Conservation (phyloP, 1,140 invertebrate species). For the Trigoniulus corallinus region DNA sequence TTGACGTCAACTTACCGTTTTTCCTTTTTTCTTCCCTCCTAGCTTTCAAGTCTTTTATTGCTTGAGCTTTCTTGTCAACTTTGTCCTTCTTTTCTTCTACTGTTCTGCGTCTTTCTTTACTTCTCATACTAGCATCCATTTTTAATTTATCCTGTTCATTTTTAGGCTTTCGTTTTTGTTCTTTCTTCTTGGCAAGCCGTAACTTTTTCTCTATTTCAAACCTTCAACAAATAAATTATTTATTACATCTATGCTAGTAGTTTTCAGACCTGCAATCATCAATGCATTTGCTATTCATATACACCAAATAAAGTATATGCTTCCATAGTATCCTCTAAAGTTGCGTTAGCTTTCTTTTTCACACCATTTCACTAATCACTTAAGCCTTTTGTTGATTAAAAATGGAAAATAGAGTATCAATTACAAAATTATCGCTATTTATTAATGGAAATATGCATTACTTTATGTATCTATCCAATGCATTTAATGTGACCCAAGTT, state of each 20-base stretch:
- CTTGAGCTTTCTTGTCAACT: slow-evolving; percentile 73
- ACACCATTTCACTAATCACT: too few species aligned
- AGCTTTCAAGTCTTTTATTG: slow-evolving; percentile 78
- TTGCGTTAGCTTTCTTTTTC: too few species aligned
- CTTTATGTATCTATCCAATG: too few species aligned
- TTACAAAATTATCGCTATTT: too few species aligned
- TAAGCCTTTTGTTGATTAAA: too few species aligned
- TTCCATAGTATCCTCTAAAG: too few species aligned
- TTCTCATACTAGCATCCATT: slow-evolving; percentile 55
- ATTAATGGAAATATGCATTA: too few species aligned
- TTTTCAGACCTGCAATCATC: too few species aligned
- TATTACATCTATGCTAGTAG: slow-evolving; percentile 11
- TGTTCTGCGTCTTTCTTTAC: slow-evolving; percentile 78
- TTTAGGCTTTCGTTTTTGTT: slow-evolving; percentile 40
- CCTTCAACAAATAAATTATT: slow-evolving; percentile 27
- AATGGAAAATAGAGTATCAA: too few species aligned
- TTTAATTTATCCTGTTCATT: slow-evolving; percentile 36
- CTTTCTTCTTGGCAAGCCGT: slow-evolving; percentile 62
- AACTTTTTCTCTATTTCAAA: slow-evolving; percentile 96
- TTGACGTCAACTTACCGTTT: slow-evolving; percentile 18
- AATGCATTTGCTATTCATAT: too few species aligned
- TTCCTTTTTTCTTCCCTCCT: slow-evolving; percentile 60
- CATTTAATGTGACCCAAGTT: slow-evolving; percentile 3
- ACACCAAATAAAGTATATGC: too few species aligned
- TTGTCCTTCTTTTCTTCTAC: slow-evolving; percentile 67